phyloP scores from a whole-genome alignment of 2,888 invertebrate species.

The Pimpla rufipes region DNA sequence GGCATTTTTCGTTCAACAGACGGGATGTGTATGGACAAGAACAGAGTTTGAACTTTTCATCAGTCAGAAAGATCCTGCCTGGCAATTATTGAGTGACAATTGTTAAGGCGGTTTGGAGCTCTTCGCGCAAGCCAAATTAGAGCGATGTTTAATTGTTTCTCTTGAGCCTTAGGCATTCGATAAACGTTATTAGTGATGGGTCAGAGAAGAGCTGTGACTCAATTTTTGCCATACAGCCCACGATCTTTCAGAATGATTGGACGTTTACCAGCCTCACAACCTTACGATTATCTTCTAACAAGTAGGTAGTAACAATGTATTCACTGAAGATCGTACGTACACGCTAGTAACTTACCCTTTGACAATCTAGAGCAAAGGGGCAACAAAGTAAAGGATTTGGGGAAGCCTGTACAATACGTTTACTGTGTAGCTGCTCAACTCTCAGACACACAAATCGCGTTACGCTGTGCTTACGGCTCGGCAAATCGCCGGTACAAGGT shows the following conservation, averaged over 20 bases:
- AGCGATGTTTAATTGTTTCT: no score
- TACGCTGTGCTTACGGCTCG: background rate
- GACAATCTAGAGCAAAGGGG: slow-evolving; percentile 49
- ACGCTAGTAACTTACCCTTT: slow-evolving; percentile 55
- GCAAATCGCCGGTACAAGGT: slow-evolving; percentile 43
- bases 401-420: slow-evolving; percentile 45
- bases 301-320: background rate
- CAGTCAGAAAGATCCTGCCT: background rate
- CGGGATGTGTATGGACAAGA: background rate
- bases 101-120: no score
- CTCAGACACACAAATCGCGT: slow-evolving; percentile 48
- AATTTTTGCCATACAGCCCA: no score
- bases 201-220: no score
- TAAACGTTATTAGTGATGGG: no score
- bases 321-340: slow-evolving; percentile 17
- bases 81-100: no score
- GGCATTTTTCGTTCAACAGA: background rate
- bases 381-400: slow-evolving; percentile 49
- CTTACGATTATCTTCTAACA: slow-evolving; percentile 1
- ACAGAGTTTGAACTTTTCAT: background rate
- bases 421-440: slow-evolving; percentile 32
- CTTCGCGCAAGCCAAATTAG: no score
- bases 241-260: no score
- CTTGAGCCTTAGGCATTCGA: no score
- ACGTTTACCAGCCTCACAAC: background rate